phyloP scores from a whole-genome alignment of 2,113 vertebrate species.

The Neofelis nebulosa region DNA sequence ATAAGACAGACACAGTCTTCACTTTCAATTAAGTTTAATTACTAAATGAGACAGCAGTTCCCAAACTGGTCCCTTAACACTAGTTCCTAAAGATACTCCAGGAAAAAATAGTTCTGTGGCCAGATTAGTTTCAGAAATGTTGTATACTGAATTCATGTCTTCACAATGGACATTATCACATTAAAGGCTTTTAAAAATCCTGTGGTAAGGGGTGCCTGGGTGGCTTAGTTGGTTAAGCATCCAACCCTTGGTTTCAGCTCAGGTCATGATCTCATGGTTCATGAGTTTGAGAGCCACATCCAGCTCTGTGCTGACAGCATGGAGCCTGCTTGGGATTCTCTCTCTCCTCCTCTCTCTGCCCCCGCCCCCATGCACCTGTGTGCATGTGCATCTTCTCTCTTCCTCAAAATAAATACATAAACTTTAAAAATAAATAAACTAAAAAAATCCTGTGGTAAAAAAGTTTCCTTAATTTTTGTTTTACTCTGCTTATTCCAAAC shows the following conservation, averaged over 20 bases:
- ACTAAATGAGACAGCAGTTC: not conserved
- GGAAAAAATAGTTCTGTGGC: slow-evolving; percentile 36
- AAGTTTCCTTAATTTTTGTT: slow-evolving; percentile 12
- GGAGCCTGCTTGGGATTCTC: too few species aligned
- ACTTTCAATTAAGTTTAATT: not conserved
- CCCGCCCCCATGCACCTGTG: too few species aligned
- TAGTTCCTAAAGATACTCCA: not conserved
- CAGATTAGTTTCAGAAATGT: slow-evolving; percentile 34
- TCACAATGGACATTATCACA: not conserved
- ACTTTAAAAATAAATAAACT: too few species aligned
- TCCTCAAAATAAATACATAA: too few species aligned
- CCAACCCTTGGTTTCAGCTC: too few species aligned
- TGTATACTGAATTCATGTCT: not conserved
- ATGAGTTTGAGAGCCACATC: too few species aligned
- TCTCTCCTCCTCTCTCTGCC: too few species aligned
- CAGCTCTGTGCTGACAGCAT: too few species aligned
- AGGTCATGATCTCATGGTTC: too few species aligned
- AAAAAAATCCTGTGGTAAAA: not conserved
- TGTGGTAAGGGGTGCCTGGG: not conserved
- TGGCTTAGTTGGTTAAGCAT: too few species aligned
- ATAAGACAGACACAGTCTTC: not conserved
- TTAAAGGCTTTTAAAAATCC: not conserved
- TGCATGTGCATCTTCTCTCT: too few species aligned
- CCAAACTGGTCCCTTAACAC: slow-evolving; percentile 10
- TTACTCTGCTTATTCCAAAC: not conserved